Base-by-base conservation (phyloP, 2,888 invertebrate species). In the Synergus laeviventris region DNA sequence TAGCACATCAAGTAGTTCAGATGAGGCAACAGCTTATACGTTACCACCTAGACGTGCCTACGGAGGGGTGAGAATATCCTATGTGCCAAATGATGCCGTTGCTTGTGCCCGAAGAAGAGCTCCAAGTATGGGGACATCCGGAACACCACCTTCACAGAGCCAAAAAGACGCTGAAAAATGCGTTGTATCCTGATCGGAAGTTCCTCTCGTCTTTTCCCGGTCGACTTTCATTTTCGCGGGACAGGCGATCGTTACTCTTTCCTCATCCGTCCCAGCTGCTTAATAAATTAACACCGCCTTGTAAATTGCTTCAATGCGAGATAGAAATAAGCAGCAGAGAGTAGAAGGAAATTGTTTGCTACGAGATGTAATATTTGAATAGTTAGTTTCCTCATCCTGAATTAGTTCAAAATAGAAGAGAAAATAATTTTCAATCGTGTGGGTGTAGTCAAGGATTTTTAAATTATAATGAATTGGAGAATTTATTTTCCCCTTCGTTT, bases 81-180 rank as follows among this genome's bases (percentile, higher is more conserved):
- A 98, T 91, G 97, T 98, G 82, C 97, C 97, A 84, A 97, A 97
- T 91, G 97, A 97, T 91, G 96, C 97, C 7, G 93, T 97, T 73
- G 97, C 97, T 77, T 95, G 95, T 88, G 96, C 96, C 73, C 93
- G 95, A 84, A 93, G 95, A 79, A 93, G 95, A 75, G 93, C 95
- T 83, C 84, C 87, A 18, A 24, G 66, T 8, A 14, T 39, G 1
- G 74, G 62, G 39, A 82, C 86, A 2, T 83, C 87, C 54, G 78
- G 83, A 21, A 78, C 86, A 14, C 78, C 85, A 11, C 49, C 84
- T 77, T 84, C 78, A 75, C 88, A 87, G 74, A 86, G 86, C 45
- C 92, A 91, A 78, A 94, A 94, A 87, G 94, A 95, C 86, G 94
- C 95, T 87, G 97, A 97, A 88, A 97, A 96, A 91, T 97, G 97